phyloP scores from a whole-genome alignment of 2,888 invertebrate species.

The Tolmerus cingulatus region DNA sequence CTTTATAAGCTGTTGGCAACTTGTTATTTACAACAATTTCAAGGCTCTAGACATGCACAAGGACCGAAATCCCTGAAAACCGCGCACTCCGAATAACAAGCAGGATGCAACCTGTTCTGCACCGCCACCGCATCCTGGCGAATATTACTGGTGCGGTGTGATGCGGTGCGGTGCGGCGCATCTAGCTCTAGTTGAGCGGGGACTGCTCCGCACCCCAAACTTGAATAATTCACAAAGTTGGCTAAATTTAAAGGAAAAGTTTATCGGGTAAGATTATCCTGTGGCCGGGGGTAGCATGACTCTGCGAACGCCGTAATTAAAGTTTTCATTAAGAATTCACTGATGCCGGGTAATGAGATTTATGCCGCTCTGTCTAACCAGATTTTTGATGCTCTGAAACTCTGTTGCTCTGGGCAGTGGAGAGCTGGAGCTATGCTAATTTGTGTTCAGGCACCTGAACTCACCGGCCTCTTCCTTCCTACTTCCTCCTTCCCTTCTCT shows the following conservation, averaged over 20 bases:
- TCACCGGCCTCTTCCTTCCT: background rate
- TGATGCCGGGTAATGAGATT: conserved; percentile 21
- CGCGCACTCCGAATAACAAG: conserved; percentile 28
- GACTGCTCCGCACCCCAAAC: background rate
- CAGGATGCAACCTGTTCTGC: conserved; percentile 18
- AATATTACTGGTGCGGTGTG: background rate
- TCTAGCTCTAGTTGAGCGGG: background rate
- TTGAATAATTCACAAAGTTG: conserved; percentile 26
- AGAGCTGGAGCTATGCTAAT: conserved; percentile 13
- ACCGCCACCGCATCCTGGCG: background rate
- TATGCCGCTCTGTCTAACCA: conserved; percentile 1
- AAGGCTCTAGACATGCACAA: conserved; percentile 20
- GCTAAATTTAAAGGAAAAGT: conserved; percentile 27
- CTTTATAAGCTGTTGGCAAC: conserved; percentile 30
- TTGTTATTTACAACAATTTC: conserved; percentile 31
- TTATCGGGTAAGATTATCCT: conserved; percentile 29
- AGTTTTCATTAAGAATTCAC: conserved; percentile 33
- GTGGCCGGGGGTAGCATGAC: background rate
- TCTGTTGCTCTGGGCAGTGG: background rate
- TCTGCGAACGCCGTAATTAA: conserved; percentile 5
- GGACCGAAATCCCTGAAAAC: conserved; percentile 6
- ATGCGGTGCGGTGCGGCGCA: background rate
- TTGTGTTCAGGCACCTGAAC: background rate
- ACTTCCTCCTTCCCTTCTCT: background rate
- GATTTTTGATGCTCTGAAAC: conserved; percentile 15